Evolutionary conservation across 1,140 invertebrate genomes (phyloP).

Genomic region (Drosophila equinoxialis): DNA sequence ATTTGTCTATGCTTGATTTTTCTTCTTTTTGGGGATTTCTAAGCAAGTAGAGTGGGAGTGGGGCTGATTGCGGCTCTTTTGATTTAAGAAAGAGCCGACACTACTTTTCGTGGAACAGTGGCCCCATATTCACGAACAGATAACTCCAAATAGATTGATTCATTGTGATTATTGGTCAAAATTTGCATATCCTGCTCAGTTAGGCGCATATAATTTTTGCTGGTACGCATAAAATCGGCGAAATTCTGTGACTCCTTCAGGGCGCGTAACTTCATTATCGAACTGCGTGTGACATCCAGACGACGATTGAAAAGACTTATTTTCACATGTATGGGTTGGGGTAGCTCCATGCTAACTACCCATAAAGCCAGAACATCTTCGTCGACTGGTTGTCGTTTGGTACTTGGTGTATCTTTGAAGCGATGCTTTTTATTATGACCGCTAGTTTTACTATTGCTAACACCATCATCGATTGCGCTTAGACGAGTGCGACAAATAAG

Average conservation of each 20-base stretch:
- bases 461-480: neutral
- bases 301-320: slow-evolving; percentile 51
- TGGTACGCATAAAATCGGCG: slow-evolving; percentile 7
- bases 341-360: slow-evolving; percentile 36
- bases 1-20: neutral
- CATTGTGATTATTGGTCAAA: slow-evolving; percentile 36
- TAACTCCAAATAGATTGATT: slow-evolving; percentile 52
- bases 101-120: neutral
- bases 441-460: neutral
- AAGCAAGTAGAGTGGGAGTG: no score
- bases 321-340: slow-evolving; percentile 23
- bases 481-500: slow-evolving; percentile 39
- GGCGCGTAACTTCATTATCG: slow-evolving; percentile 35
- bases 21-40: neutral
- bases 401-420: neutral
- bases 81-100: neutral
- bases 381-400: neutral
- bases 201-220: slow-evolving; percentile 43
- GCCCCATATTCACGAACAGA: slow-evolving; percentile 31
- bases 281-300: slow-evolving; percentile 43
- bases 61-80: no score
- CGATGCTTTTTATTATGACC: neutral
- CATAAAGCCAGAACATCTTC: slow-evolving; percentile 45
- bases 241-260: slow-evolving; percentile 28
- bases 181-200: slow-evolving; percentile 29